Evolutionary conservation across 92 coral and sea anemone genomes (phyloP).

Genomic region (Parazoanthus swiftii): DNA sequence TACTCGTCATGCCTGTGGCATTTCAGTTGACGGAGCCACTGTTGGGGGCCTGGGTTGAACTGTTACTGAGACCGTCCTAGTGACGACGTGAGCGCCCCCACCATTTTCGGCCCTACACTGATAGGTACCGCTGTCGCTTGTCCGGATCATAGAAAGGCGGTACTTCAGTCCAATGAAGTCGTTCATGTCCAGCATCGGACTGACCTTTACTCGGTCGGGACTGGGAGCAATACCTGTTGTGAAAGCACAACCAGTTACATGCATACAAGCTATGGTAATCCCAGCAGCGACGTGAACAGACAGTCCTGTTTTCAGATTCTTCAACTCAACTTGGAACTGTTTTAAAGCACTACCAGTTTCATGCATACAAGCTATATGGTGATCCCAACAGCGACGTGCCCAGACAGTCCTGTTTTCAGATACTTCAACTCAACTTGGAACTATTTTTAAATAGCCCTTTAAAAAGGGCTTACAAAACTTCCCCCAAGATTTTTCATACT

Average conservation of each 20-base stretch:
- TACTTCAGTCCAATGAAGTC: conserved; percentile 16
- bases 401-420: too few relatives aligned
- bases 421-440: too few relatives aligned
- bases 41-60: conserved; percentile 20
- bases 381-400: too few relatives aligned
- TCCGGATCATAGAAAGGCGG: conserved; percentile 14
- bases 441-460: too few relatives aligned
- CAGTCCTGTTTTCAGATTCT: too few relatives aligned
- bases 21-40: conserved; percentile 13
- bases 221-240: conserved; percentile 24
- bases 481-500: too few relatives aligned
- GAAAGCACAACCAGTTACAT: background rate
- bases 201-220: conserved; percentile 15
- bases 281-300: too few relatives aligned
- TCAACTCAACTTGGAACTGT: too few relatives aligned
- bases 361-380: background rate
- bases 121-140: conserved; percentile 31
- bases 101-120: conserved; percentile 32
- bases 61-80: conserved; percentile 1
- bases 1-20: background rate
- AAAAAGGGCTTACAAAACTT: too few relatives aligned
- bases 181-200: background rate
- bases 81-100: background rate
- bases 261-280: background rate
- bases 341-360: background rate